Conservation (phyloP, 2,797 vertebrate genomes). For the Mormyrus proboscirostris region DNA sequence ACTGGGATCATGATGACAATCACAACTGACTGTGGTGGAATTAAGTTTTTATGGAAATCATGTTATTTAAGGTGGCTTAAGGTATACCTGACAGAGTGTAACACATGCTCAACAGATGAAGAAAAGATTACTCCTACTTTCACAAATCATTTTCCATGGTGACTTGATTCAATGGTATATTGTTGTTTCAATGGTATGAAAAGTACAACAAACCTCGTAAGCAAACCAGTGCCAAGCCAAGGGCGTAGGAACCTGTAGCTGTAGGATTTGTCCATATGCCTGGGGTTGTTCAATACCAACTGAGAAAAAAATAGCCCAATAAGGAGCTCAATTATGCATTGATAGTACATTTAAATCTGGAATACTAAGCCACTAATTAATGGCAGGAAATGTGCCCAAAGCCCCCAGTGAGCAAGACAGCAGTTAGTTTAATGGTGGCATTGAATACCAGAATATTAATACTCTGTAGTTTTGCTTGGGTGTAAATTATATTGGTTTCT, state of each 20-base stretch:
- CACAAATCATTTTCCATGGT: background rate
- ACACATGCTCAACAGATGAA: background rate
- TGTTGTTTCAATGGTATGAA: background rate
- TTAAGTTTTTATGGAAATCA: background rate
- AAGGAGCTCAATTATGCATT: background rate
- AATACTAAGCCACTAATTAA: background rate
- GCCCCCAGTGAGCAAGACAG: background rate
- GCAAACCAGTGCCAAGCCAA: constrained; percentile 75
- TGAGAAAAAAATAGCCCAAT: constrained; percentile 38
- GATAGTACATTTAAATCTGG: background rate
- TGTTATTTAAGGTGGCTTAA: background rate
- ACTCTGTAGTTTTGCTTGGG: background rate
- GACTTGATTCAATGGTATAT: background rate
- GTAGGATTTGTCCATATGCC: constrained; percentile 67
- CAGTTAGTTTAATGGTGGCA: background rate
- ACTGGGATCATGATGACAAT: background rate
- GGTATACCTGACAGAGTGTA: background rate
- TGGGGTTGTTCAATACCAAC: constrained; percentile 65
- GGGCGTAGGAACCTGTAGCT: constrained; percentile 70
- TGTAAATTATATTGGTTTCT: background rate
- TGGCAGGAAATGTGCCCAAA: background rate
- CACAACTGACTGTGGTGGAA: background rate
- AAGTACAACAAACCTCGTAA: constrained; percentile 65
- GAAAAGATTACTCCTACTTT: background rate
- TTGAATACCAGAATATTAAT: background rate